Evolutionary conservation across 2,797 vertebrate species (phyloP).

Genomic region (Poecilia velifera): DNA sequence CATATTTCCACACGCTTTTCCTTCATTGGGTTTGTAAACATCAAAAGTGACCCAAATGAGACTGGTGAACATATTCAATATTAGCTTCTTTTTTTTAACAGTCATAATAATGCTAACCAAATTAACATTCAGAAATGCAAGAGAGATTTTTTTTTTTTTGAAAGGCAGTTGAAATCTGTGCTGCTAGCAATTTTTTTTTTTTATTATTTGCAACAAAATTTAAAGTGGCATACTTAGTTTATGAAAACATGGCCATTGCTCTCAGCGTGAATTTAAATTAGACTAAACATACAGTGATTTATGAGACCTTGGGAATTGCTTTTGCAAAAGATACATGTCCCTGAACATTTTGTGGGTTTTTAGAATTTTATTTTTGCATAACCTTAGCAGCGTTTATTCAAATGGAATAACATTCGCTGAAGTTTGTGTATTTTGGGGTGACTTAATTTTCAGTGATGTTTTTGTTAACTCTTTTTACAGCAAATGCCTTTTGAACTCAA

Average conservation of each 20-base stretch:
- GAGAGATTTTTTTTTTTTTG: too few relatives aligned
- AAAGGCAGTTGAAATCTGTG: too few relatives aligned
- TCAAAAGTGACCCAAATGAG: too few relatives aligned
- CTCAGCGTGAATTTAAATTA: not conserved
- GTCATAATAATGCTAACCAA: too few relatives aligned
- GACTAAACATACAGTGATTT: not conserved
- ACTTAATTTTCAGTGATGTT: not conserved
- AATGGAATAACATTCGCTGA: not conserved
- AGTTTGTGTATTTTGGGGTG: not conserved
- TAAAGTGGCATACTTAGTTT: not conserved
- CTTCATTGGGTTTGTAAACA: too few relatives aligned
- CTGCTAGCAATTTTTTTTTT: too few relatives aligned
- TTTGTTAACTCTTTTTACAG: not conserved
- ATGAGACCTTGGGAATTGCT: not conserved
- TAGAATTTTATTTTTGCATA: not conserved
- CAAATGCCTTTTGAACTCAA: not conserved
- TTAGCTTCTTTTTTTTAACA: too few relatives aligned
- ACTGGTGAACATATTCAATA: too few relatives aligned
- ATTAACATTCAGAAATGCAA: too few relatives aligned
- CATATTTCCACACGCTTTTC: too few relatives aligned
- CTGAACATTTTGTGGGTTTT: not conserved
- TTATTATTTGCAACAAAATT: not conserved
- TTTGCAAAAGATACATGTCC: not conserved
- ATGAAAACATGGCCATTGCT: not conserved
- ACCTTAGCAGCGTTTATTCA: not conserved